These are phyloP conservation scores for Agrotis ipsilon DNA, from an alignment of 2,888 invertebrate species.

Conservation along the genomic window DNA sequence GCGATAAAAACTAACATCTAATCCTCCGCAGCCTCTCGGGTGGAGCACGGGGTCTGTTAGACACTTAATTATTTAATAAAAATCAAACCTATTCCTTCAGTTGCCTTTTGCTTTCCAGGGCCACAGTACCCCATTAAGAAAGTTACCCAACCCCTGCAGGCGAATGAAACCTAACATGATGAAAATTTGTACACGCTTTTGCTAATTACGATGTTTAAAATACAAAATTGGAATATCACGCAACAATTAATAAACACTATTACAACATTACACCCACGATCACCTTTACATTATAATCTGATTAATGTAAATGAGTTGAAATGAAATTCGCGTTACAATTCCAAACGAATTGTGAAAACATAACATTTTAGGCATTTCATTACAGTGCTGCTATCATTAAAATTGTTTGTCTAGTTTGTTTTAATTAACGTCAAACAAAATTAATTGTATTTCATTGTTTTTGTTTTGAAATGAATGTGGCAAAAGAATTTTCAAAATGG, in stretches of 20 bases:
- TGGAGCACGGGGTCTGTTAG: no score
- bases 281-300: constrained; percentile 1
- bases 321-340: constrained; percentile 24
- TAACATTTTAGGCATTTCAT: constrained; percentile 3
- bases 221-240: neutral
- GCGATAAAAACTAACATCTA: no score
- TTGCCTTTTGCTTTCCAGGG: no score
- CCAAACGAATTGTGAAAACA: constrained; percentile 20
- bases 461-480: neutral
- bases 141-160: no score
- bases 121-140: no score
- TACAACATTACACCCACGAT: neutral
- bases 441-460: neutral
- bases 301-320: constrained; percentile 16
- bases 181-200: no score
- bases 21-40: no score
- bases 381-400: neutral
- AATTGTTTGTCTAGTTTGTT: neutral
- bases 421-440: neutral
- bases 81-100: no score
- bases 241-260: neutral
- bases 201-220: no score
- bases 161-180: no score
- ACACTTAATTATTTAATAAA: no score
- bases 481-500: no score